Percentiles rank a stretch among this genome's conserved stretches.
Conservation (phyloP, 2,888 invertebrate genomes). For the Exocentrus adspersus region DNA sequence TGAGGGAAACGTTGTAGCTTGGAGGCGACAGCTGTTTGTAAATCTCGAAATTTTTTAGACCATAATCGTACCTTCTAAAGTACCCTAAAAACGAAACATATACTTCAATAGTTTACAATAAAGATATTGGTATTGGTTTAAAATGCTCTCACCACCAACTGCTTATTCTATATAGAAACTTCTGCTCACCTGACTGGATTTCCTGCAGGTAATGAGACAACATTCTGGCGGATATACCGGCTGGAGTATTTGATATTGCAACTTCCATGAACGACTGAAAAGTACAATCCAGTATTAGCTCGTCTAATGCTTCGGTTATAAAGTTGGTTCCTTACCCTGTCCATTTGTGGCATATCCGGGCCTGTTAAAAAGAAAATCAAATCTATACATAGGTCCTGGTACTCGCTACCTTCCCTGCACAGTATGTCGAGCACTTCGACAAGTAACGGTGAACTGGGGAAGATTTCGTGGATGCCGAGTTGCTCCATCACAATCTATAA, state of each 20-base stretch:
- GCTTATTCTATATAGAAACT: too few species aligned
- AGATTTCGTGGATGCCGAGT: conserved; percentile 24
- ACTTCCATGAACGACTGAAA: conserved; percentile 20
- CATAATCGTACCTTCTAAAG: conserved; percentile 63
- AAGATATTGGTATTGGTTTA: too few species aligned
- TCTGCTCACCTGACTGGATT: conserved; percentile 22
- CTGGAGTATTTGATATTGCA: conserved; percentile 12
- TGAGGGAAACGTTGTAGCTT: conserved; percentile 65
- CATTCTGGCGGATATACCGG: conserved; percentile 16
- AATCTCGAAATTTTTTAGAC: conserved; percentile 62
- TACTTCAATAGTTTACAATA: too few species aligned
- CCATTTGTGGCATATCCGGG: conserved; percentile 30
- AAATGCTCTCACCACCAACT: too few species aligned
- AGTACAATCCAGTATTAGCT: too few species aligned
- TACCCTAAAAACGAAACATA: conserved; percentile 20
- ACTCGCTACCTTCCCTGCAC: conserved; percentile 26
- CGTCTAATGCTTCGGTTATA: background rate
- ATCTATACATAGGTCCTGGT: conserved; percentile 26
- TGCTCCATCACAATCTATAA: background rate
- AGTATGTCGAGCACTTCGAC: background rate
- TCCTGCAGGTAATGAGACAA: conserved; percentile 22
- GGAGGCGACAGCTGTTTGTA: conserved; percentile 67
- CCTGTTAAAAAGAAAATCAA: conserved; percentile 27
- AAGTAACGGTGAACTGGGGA: conserved; percentile 17
- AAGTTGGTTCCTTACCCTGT: conserved; percentile 26